Base-by-base conservation (phyloP, 2,113 vertebrate genomes). In the Gopherus evgoodei region DNA sequence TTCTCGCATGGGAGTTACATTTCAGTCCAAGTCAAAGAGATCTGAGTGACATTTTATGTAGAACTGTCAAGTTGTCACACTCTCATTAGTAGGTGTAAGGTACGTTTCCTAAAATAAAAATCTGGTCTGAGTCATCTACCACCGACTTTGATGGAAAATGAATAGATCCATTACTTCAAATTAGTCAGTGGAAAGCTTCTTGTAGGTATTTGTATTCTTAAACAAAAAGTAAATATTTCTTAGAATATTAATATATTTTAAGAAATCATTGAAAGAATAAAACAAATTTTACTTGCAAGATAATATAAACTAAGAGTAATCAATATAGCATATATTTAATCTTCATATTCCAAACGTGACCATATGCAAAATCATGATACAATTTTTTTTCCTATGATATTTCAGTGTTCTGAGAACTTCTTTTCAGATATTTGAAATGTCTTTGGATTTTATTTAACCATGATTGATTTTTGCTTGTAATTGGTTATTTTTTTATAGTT, bases 21-120 rank as follows among this genome's bases (percentile, higher is more conserved):
- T 69, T 89, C 87, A 96, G 54, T 62, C 4, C 25, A 44, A 44
- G 65, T 76, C 12, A 57, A 65, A 1, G 17, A 56, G 81, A 50
- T 86, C 89, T 79, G 53, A 93, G 35, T 81, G 91, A 79, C 93
- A 13, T 69, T 90, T 85, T 65, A 38, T 88, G 80, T 83, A 76
- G 14, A 53, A 44, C 9, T 14, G 85, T 44, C 12, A 4, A 86
- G 87, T 11, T 1, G 53, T 29, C 21, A 8, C 5, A 8, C 44
- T 47, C 35, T 80, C 96, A 21, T 13, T n/a, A 13, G 17, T 24
- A 81, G 65, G 7, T 83, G 49, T 42, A 38, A 19, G 4, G 17
- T 57, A 38, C 8, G 47, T 88, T 76, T 83, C 52, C 38, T 22
- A 3, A 24, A 16, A 49, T 88, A 81, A 21, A 92, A 93, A 52